Base-by-base conservation (phyloP, 2,888 invertebrate species). In the Tetranychus truncatus region DNA sequence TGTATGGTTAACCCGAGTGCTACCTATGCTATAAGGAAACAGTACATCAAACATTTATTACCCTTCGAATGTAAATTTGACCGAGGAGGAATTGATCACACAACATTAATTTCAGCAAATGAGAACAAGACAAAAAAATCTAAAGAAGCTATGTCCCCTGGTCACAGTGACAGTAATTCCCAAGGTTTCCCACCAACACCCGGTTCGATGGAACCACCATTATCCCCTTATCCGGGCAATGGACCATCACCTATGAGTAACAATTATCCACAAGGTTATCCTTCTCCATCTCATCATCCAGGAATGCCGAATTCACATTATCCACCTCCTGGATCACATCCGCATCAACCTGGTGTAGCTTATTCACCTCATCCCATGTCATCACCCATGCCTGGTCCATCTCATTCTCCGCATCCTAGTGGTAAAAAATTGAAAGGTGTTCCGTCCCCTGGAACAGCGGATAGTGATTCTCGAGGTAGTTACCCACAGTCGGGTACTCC, bases 1-100 rank as follows among this genome's bases (percentile, higher is more conserved):
- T 95, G 99, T 80, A 95, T 95, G 76, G 95, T 95, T 75, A 96
- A 95, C 75, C 96, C 96, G 78, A 95, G 94, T 81, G 97, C 97
- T 75, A 97, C 97, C 72, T 99, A 97, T 83, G 99, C 97, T 75
- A 86, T 99, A 77, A 87, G 97, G 79, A 96, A 96, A 84, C 97
- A 99, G 84, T 99, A 99, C 85, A 94, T 94, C 80, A 95, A 95
- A 86, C 93, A 94, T 85, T 86, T 97, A 82, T 86, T 97, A 82
- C 91, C 94, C 73, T 96, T 89, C 84, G 96, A 97, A 85, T 97
- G 96, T 84, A 92, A 93, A 83, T 95, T 91, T 84, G 97, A 97
- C 84, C 88, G 94, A 78, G 94, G 95, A 78, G 95, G 95, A 73
- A 91, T 94, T 80, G 96, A 97, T 85, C 96, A 96, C n/a, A 89